A percentile compares a stretch with the other conserved stretches of the same genome.
phyloP scores from a whole-genome alignment of 2,888 invertebrate genomes.

The Drosophila demipolita region DNA sequence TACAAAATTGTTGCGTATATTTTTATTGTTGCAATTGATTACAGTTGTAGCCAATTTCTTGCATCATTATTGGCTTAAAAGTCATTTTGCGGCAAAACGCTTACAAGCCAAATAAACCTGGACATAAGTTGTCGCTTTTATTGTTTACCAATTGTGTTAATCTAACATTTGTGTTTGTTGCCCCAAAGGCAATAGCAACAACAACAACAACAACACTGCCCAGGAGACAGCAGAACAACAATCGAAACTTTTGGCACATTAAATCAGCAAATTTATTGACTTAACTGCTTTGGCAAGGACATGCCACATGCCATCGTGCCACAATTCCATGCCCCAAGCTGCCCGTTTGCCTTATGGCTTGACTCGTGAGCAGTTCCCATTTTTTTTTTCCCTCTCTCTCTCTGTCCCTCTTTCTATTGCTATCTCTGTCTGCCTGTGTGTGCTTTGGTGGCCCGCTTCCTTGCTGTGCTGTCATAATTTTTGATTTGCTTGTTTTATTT shows the following conservation, averaged over 20 bases:
- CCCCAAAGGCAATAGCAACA: constrained; percentile 23
- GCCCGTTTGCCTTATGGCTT: constrained; percentile 70
- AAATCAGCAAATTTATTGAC: constrained; percentile 82
- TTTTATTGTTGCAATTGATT: constrained; percentile 8
- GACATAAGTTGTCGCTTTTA: constrained; percentile 65
- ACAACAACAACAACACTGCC: constrained; percentile 44
- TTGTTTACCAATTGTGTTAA: constrained; percentile 81
- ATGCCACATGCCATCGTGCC: constrained; percentile 53
- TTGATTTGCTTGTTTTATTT: constrained; percentile 82
- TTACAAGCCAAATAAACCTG: constrained; percentile 57
- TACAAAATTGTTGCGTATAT: not conserved
- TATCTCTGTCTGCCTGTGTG: not conserved
- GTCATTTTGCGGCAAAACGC: constrained; percentile 36
- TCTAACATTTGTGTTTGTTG: constrained; percentile 65
- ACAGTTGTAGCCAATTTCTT: not conserved
- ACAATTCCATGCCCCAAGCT: constrained; percentile 37
- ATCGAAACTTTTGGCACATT: constrained; percentile 82
- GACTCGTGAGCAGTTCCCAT: constrained; percentile 25
- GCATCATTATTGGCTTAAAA: constrained; percentile 6
- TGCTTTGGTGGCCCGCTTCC: constrained; percentile 51
- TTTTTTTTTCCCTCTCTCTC: constrained; percentile 20
- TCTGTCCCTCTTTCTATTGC: not conserved
- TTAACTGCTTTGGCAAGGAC: constrained; percentile 73
- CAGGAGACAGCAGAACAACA: constrained; percentile 56
- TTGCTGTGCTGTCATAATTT: constrained; percentile 81